Evolutionary conservation across 2,113 vertebrate genomes (phyloP).

Genomic region (Poeciliopsis prolifica): DNA sequence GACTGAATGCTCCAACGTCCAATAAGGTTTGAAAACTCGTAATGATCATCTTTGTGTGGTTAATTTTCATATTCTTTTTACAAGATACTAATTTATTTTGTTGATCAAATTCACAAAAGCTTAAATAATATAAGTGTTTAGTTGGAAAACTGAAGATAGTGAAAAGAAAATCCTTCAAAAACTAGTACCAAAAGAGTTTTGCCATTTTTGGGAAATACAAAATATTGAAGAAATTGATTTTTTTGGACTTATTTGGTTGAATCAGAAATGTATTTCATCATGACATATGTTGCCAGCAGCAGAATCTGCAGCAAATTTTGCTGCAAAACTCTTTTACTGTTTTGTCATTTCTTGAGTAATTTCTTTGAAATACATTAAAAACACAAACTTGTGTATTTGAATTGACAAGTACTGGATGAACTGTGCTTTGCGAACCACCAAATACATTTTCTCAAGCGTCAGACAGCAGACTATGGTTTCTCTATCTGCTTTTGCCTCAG

Average conservation of each 20-base stretch:
- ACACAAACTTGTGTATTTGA: neutral
- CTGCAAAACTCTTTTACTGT: neutral
- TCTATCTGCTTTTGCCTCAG: conserved; percentile 9
- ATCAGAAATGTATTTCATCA: too few relatives aligned
- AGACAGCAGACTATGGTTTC: conserved; percentile 3
- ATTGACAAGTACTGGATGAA: conserved; percentile 1
- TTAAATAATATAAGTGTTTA: neutral
- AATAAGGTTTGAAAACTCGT: too few relatives aligned
- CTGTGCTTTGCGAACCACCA: neutral
- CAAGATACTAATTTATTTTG: too few relatives aligned
- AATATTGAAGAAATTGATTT: too few relatives aligned
- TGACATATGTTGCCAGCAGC: too few relatives aligned
- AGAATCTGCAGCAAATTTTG: too few relatives aligned
- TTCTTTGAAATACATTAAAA: neutral
- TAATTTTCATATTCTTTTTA: too few relatives aligned
- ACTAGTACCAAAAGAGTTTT: neutral
- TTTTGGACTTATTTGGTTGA: too few relatives aligned
- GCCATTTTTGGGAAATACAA: neutral
- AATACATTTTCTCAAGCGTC: neutral
- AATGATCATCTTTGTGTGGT: too few relatives aligned
- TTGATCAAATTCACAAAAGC: neutral
- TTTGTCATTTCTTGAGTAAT: neutral
- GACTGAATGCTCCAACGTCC: too few relatives aligned
- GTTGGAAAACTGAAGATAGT: neutral
- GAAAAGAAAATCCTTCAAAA: neutral